Conservation (phyloP, 2,797 vertebrate genomes). For the Anomalospiza imberbis region DNA sequence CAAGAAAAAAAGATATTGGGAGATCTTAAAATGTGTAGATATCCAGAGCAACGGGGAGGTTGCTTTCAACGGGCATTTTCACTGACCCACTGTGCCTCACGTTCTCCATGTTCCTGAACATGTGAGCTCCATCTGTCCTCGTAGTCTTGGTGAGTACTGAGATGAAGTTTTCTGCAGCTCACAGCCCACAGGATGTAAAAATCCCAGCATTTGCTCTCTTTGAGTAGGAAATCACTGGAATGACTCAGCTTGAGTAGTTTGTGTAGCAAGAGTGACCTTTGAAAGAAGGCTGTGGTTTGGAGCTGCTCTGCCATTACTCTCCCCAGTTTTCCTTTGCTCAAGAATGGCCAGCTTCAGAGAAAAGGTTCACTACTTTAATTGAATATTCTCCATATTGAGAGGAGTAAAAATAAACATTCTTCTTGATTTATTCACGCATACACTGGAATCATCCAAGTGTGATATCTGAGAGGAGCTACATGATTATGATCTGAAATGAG, state of each 20-base stretch:
- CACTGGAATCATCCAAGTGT: not conserved
- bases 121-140: not conserved
- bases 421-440: constrained; percentile 16
- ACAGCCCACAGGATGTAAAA: not conserved
- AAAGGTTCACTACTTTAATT: constrained; percentile 12
- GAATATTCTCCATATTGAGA: constrained; percentile 4
- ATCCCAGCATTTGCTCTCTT: not conserved
- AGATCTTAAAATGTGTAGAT: not conserved
- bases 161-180: not conserved
- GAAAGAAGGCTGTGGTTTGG: not conserved
- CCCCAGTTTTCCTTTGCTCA: not conserved
- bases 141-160: not conserved
- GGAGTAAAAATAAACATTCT: constrained; percentile 8
- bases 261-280: not conserved
- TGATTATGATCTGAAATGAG: constrained; percentile 36
- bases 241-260: not conserved
- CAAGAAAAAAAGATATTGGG: rapidly evolving
- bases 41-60: too few relatives aligned
- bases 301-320: not conserved
- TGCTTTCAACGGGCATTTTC: not conserved
- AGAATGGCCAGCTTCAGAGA: constrained; percentile 17
- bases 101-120: not conserved
- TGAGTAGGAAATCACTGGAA: not conserved
- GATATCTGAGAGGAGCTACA: constrained; percentile 30
- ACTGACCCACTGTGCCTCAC: rapidly evolving